Evolutionary conservation across 2,113 vertebrate species (phyloP).

Genomic region (Lucifuga dentata): DNA sequence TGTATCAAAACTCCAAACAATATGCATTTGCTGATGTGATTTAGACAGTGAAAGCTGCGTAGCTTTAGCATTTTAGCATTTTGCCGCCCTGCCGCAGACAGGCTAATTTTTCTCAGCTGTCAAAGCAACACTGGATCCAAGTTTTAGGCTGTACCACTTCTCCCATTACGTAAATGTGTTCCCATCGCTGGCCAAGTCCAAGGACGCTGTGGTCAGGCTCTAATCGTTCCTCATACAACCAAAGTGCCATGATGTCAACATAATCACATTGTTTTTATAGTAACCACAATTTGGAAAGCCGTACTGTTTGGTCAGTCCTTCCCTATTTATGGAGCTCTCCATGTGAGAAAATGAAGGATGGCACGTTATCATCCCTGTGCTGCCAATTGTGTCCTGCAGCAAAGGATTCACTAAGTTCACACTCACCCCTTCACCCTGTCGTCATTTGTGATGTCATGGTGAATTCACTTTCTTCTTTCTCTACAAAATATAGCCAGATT

Average conservation of each 20-base stretch:
- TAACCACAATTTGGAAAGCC: constrained; percentile 65
- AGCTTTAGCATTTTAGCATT: constrained; percentile 27
- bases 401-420: constrained; percentile 37
- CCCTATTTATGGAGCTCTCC: constrained; percentile 57
- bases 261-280: constrained; percentile 78
- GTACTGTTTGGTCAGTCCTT: constrained; percentile 66
- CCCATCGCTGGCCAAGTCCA: constrained; percentile 56
- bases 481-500: constrained; percentile 50
- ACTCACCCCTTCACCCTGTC: constrained; percentile 33
- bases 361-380: constrained; percentile 29
- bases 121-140: constrained; percentile 51
- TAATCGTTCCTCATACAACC: constrained; percentile 68
- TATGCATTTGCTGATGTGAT: neutral
- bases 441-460: constrained; percentile 63
- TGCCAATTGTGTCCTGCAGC: constrained; percentile 57
- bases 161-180: constrained; percentile 76
- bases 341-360: constrained; percentile 70
- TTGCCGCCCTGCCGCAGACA: constrained; percentile 43
- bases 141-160: constrained; percentile 63
- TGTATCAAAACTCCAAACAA: too few relatives aligned
- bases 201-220: constrained; percentile 65
- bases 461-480: constrained; percentile 40
- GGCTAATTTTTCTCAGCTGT: constrained; percentile 42
- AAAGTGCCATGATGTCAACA: constrained; percentile 80
- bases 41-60: constrained; percentile 10